Evolutionary conservation across 2,888 invertebrate genomes (phyloP).

Genomic region (Melinopterus prodromus): DNA sequence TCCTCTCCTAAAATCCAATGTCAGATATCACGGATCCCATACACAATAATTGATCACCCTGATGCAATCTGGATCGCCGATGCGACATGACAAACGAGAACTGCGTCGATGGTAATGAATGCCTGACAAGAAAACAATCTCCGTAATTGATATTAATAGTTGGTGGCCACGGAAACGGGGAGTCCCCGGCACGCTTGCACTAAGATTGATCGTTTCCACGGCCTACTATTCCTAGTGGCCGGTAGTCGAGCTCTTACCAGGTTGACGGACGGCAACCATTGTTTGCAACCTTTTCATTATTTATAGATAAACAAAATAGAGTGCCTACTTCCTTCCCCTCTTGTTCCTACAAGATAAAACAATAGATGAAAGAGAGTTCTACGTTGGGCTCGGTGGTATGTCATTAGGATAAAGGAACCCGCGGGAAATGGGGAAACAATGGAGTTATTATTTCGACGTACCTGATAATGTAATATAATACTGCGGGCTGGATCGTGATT

Average conservation of each 20-base stretch:
- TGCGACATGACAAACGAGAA: not conserved
- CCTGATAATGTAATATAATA: not conserved
- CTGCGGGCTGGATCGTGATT: not conserved
- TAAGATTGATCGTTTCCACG: not conserved
- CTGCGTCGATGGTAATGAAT: not conserved
- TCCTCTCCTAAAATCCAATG: not conserved
- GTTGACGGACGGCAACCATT: not conserved
- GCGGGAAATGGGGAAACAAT: not conserved
- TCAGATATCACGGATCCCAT: not conserved
- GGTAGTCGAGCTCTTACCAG: not conserved
- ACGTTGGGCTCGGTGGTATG: not conserved
- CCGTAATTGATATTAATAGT: constrained; percentile 4
- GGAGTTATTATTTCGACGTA: not conserved
- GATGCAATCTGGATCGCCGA: not conserved
- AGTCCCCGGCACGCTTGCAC: not conserved
- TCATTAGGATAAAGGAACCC: not conserved
- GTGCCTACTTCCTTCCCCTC: not conserved
- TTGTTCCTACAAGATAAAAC: not conserved
- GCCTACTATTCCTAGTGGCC: not conserved
- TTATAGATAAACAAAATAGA: constrained; percentile 4
- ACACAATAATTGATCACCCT: not conserved
- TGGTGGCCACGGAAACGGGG: not conserved
- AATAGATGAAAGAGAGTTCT: not conserved
- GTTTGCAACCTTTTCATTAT: not conserved
- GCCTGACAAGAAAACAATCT: not conserved